A percentile compares a stretch with the other conserved stretches of the same genome.
Evolutionary conservation across 2,113 vertebrate genomes (phyloP).

Genomic region (Paracyprichromis sp.): DNA sequence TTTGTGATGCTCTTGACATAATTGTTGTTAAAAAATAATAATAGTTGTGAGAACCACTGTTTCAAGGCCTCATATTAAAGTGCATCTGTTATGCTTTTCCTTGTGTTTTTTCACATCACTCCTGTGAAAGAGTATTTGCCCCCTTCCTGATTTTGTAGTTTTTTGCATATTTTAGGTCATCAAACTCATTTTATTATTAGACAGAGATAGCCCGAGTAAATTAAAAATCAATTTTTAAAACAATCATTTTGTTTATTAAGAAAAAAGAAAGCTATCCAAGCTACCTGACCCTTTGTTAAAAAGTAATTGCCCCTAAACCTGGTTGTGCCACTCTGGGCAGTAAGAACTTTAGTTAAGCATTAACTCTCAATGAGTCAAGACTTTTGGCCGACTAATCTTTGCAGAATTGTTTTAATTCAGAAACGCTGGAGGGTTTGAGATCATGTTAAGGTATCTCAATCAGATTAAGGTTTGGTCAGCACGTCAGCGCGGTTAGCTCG

Average conservation of each 20-base stretch:
- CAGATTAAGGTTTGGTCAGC: not conserved
- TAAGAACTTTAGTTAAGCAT: not conserved
- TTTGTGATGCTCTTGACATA: not conserved
- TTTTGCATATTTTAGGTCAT: not conserved
- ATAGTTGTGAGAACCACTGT: not conserved
- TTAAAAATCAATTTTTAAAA: not conserved
- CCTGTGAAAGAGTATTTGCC: not conserved
- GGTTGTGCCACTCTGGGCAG: not conserved
- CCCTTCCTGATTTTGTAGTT: not conserved
- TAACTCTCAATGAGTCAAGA: not conserved
- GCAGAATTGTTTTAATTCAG: not conserved
- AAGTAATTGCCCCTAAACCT: not conserved
- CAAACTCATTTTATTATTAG: not conserved
- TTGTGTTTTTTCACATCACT: not conserved
- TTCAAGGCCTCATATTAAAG: not conserved
- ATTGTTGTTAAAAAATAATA: not conserved
- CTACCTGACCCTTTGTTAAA: not conserved
- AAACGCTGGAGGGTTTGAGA: not conserved
- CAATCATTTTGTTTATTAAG: not conserved
- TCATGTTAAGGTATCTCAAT: not conserved
- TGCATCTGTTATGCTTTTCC: not conserved
- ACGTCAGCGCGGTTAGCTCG: accelerated
- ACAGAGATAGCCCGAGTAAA: not conserved
- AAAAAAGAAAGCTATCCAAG: not conserved
- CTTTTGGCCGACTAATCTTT: not conserved